Base-by-base conservation (phyloP, 2,888 invertebrate species). In the Mythimna impura region DNA sequence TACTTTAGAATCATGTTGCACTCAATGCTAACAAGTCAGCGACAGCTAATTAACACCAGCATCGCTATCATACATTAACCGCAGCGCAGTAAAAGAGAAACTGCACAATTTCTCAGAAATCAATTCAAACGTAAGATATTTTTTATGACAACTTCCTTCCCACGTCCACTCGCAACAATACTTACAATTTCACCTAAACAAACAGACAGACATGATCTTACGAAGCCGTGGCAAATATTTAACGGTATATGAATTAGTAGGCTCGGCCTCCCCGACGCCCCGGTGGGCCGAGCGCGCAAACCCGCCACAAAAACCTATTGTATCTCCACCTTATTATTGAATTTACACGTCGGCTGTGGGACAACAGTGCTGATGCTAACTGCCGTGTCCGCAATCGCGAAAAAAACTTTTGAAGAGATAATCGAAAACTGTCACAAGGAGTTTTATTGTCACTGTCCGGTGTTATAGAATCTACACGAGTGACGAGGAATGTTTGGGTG, bases 111-210 rank as follows among this genome's bases (percentile, higher is more conserved):
- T 89, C 89, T 86, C 86, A 90, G 90, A 92, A 91, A 91, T 91
- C 90, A 91, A 92, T 91, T 88, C 83, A 87, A 81, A 87, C 82
- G 78, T 84, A 82, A 87, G 79, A 84, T 83, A 80, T 86, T 89
- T 88, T 88, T 89, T 88, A 84, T 84, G 79, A 87, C 84, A 81
- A 81, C 87, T 89, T 90, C 89, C 91, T 92, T 92, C 94, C 93
- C 93, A 94, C 94, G 92, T 91, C 83, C 85, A 87, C 82, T 88
- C 84, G 86, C 88, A 89, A 91, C 89, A 91, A 90, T 91, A 92
- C 86, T 84, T 90, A 91, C 91, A 91, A 89, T 93, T 92, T 93
- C 92, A 91, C 93, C 92, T 92, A 93, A 94, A 93, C 91, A 92
- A 94, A 93, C 88, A 93, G 85, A 86, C 88, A 85, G 90, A 87